Base-by-base conservation (phyloP, 2,113 vertebrate species). In the Coregonus clupeaformis region DNA sequence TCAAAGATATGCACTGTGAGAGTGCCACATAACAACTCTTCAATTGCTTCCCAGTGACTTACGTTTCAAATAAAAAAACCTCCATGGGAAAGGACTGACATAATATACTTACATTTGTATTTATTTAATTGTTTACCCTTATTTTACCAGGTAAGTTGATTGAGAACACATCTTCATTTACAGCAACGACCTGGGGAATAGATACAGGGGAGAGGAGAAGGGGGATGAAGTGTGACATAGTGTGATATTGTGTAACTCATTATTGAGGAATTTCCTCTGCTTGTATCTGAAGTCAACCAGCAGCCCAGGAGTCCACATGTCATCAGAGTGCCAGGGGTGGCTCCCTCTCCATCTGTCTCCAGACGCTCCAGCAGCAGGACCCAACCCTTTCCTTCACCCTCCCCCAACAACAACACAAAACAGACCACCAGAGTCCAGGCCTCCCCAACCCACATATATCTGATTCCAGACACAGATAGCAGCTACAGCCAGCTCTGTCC, bases 401-500 rank as follows among this genome's bases (percentile, higher is more conserved):
- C 36, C 55, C 67, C 32, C 30, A 25, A 36, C 42, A 88, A 80
- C 76, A 92, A 93, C 81, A 81, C 57, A 73, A 71, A 68, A 65
- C 78, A 73, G n/a, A 30, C 18, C 62, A 68, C 69, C 47, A 74
- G 67, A n/a, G 36, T 62, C 80, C 90, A 90, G 1, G 77, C 92
- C 0, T 90, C 88, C 12, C 91, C 82, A 42, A 84, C 88, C 74
- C 92, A 89, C 0, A 91, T 86, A 0, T 81, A 90, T 0, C 47
- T 14, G 52, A 84, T 87, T 0, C 88, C 91, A 0, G 67, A 85
- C 0, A 2, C 6, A 0, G 78, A 73, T 74, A 91, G 90, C 89
- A 94, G 93, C 88, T 95, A 96, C 90, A 93, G 96, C 0, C 93
- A 94, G 82, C 95, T 94, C 91, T 68, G 82, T 62, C 75, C 84